Base-by-base conservation (phyloP, 2,888 invertebrate species). In the Drosophila vallismaia region DNA sequence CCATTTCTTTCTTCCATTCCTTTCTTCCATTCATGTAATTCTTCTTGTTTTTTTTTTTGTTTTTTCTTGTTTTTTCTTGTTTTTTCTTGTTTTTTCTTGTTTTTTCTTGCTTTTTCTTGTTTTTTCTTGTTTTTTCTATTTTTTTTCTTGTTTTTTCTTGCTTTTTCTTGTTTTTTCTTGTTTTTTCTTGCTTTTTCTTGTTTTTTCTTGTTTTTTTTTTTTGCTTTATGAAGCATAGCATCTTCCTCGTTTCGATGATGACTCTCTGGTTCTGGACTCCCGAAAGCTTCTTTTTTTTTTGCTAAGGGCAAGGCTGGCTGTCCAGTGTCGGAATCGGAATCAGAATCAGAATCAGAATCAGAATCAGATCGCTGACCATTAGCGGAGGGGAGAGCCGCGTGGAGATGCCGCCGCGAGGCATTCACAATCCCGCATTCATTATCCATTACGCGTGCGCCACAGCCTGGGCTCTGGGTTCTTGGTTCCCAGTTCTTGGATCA, bases 221-320 rank as follows among this genome's bases (percentile, higher is more conserved):
- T 82, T 82, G 74, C 77, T 82, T 82, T 87, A 88, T 85, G 81
- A 89, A 82, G 87, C 89, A 88, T 83, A 89, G 83, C 88, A 77
- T 82, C 28, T 28, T 28, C 28, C 28, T 76, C 53, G 62, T 31
- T 31, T 19, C 19, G 19, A 19, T 19, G 19, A 19, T 19, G 1
- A 19, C 19, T 19, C 19, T 19, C 19, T 19, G 19, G 19, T 19
- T 19, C 19, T 19, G 19, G 19, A 19, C 19, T 19, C 19, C 2
- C 19, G 19, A 19, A 19, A 19, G 19, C 19, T 19, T 19, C 19
- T 53, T 53, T 64, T 19, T 52, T 54, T 62, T 60, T 46, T 66
- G 85, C 83, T 81, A 63, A 73, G 74, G 83, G 87, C 83, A 87
- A 84, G 83, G 83, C 86, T 71, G 53, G 64, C 54, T 28, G 4